A percentile compares a stretch with the other conserved stretches of the same genome.
Conservation (phyloP, 2,888 invertebrate genomes). For the Axea sp. region DNA sequence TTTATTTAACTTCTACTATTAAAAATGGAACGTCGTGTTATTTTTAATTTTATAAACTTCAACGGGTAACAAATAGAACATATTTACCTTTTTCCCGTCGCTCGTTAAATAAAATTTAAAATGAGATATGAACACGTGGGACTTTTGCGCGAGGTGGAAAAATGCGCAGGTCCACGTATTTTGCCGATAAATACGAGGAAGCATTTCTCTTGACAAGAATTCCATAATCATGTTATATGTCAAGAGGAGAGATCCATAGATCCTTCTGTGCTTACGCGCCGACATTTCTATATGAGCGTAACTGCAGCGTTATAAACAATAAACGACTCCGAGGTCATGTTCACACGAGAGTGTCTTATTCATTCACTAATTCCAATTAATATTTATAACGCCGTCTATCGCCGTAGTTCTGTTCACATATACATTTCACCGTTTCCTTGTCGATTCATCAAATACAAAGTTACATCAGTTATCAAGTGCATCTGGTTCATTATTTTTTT, state of each 20-base stretch:
- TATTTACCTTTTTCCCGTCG: too few relatives aligned
- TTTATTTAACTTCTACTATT: too few relatives aligned
- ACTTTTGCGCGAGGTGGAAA: slow-evolving; percentile 20
- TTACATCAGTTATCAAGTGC: slow-evolving; percentile 7
- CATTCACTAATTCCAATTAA: slow-evolving; percentile 74
- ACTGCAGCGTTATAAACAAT: slow-evolving; percentile 49
- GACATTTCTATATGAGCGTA: slow-evolving; percentile 44
- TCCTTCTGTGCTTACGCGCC: slow-evolving; percentile 50
- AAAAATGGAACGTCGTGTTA: too few relatives aligned
- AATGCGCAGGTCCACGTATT: slow-evolving; percentile 19
- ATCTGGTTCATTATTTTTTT: not conserved
- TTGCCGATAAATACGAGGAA: slow-evolving; percentile 45
- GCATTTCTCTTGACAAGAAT: slow-evolving; percentile 58
- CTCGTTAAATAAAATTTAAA: slow-evolving; percentile 26
- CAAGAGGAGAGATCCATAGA: slow-evolving; percentile 58
- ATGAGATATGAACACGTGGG: slow-evolving; percentile 33
- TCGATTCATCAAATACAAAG: slow-evolving; percentile 36
- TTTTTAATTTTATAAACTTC: too few relatives aligned
- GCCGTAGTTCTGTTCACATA: slow-evolving; percentile 15
- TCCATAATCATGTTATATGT: slow-evolving; percentile 57
- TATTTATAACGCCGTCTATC: slow-evolving; percentile 68
- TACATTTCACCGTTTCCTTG: slow-evolving; percentile 33
- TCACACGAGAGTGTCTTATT: slow-evolving; percentile 74
- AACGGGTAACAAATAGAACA: too few relatives aligned
- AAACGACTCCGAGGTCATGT: slow-evolving; percentile 72